Percentiles rank a stretch among this genome's conserved stretches.
Conservation (phyloP, 2,888 invertebrate genomes). For the Rhyacophila evoluta region DNA sequence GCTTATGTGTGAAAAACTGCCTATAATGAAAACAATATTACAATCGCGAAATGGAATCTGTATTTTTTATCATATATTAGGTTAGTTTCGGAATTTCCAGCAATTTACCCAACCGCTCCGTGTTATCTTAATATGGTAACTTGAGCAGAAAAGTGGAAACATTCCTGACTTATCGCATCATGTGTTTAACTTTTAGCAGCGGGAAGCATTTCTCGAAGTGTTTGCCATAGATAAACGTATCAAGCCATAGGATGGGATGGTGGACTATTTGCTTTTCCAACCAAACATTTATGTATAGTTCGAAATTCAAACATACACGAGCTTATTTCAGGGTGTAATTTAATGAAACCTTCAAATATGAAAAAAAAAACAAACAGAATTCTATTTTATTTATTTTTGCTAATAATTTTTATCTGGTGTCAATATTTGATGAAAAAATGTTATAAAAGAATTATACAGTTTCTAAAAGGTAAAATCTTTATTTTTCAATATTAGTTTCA, state of each 20-base stretch:
- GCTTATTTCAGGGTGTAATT: background rate
- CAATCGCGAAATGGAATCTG: background rate
- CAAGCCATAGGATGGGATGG: background rate
- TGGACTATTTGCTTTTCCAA: background rate
- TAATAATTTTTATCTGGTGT: background rate
- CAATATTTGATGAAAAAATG: background rate
- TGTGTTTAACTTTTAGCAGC: slow-evolving; percentile 19
- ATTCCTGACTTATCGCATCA: slow-evolving; percentile 19
- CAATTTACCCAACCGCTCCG: slow-evolving; percentile 20
- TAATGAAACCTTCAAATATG: background rate
- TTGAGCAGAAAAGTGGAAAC: slow-evolving; percentile 18
- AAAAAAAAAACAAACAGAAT: background rate
- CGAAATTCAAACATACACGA: background rate
- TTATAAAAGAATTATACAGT: too few species aligned
- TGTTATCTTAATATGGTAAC: slow-evolving; percentile 19
- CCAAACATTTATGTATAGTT: background rate
- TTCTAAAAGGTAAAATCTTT: too few species aligned
- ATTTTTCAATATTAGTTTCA: too few species aligned
- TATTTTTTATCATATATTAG: slow-evolving; percentile 22
- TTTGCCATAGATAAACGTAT: slow-evolving; percentile 22
- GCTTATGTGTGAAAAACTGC: slow-evolving; percentile 14
- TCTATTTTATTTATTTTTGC: background rate
- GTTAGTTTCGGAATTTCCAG: slow-evolving; percentile 10
- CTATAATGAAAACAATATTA: background rate
- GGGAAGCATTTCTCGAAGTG: slow-evolving; percentile 19